Evolutionary conservation across 2,113 vertebrate species (phyloP).

Genomic region (Ceyx melanurus): DNA sequence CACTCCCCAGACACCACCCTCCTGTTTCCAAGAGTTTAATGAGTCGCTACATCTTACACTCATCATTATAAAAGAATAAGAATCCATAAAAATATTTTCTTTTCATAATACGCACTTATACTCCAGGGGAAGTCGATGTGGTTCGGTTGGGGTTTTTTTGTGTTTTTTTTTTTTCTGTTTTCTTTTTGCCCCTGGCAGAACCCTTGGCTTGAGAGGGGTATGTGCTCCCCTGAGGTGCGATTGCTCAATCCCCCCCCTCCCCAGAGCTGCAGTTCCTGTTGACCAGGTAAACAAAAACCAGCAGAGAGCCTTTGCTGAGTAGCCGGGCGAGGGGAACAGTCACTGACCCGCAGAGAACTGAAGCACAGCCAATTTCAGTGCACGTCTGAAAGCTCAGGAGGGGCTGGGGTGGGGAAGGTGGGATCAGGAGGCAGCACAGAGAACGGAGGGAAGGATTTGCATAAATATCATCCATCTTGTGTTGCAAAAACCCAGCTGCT

Average conservation of each 20-base stretch:
- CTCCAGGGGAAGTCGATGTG: slow-evolving; percentile 76
- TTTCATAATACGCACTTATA: slow-evolving; percentile 92
- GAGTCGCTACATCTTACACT: slow-evolving; percentile 82
- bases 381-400: slow-evolving; percentile 33
- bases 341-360: slow-evolving; percentile 72
- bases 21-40: slow-evolving; percentile 78
- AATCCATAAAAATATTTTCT: slow-evolving; percentile 98
- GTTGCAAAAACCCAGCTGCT: slow-evolving; percentile 24
- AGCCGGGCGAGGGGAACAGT: slow-evolving; percentile 23
- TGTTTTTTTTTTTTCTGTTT: background rate
- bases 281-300: slow-evolving; percentile 42
- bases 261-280: slow-evolving; percentile 45
- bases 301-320: slow-evolving; percentile 30
- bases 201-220: slow-evolving; percentile 49
- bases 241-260: slow-evolving; percentile 3
- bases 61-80: slow-evolving; percentile 92
- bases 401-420: background rate
- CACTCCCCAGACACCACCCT: background rate
- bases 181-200: slow-evolving; percentile 38
- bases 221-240: slow-evolving; percentile 64
- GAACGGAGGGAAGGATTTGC: background rate
- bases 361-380: slow-evolving; percentile 48
- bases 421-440: background rate
- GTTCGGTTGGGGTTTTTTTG: slow-evolving; percentile 30
- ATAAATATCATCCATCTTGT: slow-evolving; percentile 65